These are phyloP conservation scores for Phymatocera aterrima DNA, from an alignment of 2,888 invertebrate species.

Conservation along the genomic window DNA sequence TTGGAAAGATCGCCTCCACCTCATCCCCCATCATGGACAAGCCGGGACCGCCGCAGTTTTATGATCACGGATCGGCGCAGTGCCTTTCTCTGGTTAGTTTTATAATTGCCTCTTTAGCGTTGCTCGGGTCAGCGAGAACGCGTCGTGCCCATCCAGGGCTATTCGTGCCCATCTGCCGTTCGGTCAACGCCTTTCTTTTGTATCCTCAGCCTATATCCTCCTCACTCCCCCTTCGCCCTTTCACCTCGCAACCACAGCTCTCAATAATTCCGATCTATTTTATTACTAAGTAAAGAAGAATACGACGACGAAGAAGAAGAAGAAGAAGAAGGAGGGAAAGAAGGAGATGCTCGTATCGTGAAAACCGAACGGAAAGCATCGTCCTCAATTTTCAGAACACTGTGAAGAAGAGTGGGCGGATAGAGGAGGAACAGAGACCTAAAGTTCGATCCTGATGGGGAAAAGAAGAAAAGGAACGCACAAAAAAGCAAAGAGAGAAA, in stretches of 20 bases:
- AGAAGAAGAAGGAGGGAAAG: not conserved
- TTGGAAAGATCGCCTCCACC: conserved; percentile 23
- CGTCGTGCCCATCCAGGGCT: conserved; percentile 7
- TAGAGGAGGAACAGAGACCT: not conserved
- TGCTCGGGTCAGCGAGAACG: conserved; percentile 32
- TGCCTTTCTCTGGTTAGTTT: conserved; percentile 54
- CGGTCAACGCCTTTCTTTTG: conserved; percentile 35
- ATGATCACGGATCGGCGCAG: conserved; percentile 29
- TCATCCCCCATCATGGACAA: not conserved
- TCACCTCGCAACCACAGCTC: not conserved
- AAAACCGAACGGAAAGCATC: not conserved
- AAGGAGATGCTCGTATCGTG: not conserved
- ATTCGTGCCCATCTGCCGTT: conserved; percentile 16
- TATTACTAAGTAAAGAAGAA: not conserved
- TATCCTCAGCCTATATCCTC: not conserved
- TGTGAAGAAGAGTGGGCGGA: not conserved
- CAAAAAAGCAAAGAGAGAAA: conserved; percentile 6
- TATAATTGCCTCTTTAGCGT: conserved; percentile 72
- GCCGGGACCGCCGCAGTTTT: conserved; percentile 5
- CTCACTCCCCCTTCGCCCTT: not conserved
- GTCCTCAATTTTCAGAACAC: not conserved
- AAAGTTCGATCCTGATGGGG: not conserved
- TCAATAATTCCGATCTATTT: not conserved
- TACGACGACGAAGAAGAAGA: not conserved
- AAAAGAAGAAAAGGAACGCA: conserved; percentile 17